A percentile compares a stretch with the other conserved stretches of the same genome.
Conservation (phyloP, 30 jellyfish, hydroid and myxozoan species). For the Cassiopea xamachana region DNA sequence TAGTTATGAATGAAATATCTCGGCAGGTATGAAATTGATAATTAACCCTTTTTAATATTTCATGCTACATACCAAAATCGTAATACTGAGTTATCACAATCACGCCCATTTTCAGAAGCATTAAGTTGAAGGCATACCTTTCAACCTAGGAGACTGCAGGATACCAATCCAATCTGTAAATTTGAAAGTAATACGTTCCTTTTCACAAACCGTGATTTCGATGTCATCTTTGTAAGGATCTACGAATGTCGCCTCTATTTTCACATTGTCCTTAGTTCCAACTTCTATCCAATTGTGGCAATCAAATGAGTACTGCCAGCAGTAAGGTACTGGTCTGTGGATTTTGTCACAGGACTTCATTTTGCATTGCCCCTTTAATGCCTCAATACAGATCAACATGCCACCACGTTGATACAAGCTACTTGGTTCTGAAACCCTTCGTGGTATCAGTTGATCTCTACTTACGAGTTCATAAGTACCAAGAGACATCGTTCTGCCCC, state of each 20-base stretch:
- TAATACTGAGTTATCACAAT: not conserved
- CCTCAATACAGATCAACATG: conserved; percentile 15
- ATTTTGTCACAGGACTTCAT: conserved; percentile 15
- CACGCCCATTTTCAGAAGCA: not conserved
- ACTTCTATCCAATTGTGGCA: conserved; percentile 31
- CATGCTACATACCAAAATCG: too few species aligned
- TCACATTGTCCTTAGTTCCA: conserved; percentile 32
- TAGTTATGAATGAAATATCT: too few species aligned
- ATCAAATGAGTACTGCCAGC: conserved; percentile 52
- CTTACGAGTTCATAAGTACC: not conserved
- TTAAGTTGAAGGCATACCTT: not conserved
- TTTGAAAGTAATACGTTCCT: conserved; percentile 12
- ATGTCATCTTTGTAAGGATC: conserved; percentile 22
- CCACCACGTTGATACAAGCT: not conserved
- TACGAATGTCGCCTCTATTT: conserved; percentile 29
- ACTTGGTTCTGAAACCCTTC: conserved; percentile 40
- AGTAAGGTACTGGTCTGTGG: conserved; percentile 29
- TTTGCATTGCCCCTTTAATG: conserved; percentile 15
- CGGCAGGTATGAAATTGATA: too few species aligned
- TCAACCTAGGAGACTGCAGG: not conserved
- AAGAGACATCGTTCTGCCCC: conserved; percentile 32
- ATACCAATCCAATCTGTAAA: conserved; percentile 33
- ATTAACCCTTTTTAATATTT: too few species aligned
- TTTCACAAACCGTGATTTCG: not conserved
- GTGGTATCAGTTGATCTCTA: not conserved